Evolutionary conservation across 2,797 vertebrate species (phyloP).

Genomic region (Austrolebias charrua): DNA sequence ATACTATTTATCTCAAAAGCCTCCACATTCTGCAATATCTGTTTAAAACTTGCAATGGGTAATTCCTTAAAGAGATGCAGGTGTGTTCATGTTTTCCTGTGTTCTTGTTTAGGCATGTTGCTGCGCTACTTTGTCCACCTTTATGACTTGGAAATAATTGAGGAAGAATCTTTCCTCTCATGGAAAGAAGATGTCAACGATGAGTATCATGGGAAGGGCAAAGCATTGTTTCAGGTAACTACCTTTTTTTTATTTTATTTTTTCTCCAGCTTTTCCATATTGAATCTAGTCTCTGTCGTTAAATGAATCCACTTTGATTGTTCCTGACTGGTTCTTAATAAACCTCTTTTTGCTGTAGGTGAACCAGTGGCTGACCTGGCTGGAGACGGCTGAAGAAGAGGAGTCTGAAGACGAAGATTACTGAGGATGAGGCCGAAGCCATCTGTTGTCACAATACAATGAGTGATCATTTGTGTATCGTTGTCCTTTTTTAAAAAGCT

Average conservation of each 20-base stretch:
- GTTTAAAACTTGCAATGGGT: too few relatives aligned
- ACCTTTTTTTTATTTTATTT: not conserved
- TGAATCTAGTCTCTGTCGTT: too few relatives aligned
- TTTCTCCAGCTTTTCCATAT: too few relatives aligned
- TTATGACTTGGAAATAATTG: slow-evolving; percentile 99
- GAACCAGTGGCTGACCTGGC: slow-evolving; percentile 99
- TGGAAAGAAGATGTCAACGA: slow-evolving; percentile 99
- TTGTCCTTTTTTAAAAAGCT: not conserved
- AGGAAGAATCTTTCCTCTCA: slow-evolving; percentile 98
- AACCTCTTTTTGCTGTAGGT: slow-evolving; percentile 77
- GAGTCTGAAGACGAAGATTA: slow-evolving; percentile 98
- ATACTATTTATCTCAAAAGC: too few relatives aligned
- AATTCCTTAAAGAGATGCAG: too few relatives aligned
- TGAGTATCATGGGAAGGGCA: slow-evolving; percentile 99
- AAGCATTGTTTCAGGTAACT: slow-evolving; percentile 97
- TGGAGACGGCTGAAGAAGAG: slow-evolving; percentile 98
- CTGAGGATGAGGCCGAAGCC: slow-evolving; percentile 87
- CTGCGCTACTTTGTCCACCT: slow-evolving; percentile 98
- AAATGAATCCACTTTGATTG: too few relatives aligned
- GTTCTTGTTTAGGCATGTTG: slow-evolving; percentile 87
- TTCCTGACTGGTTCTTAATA: too few relatives aligned
- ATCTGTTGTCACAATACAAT: slow-evolving; percentile 85
- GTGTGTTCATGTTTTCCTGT: not conserved
- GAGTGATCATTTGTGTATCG: slow-evolving; percentile 46
- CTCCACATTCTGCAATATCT: too few relatives aligned